Base-by-base conservation (phyloP, 2,797 vertebrate species). In the Eulemur mongoz region DNA sequence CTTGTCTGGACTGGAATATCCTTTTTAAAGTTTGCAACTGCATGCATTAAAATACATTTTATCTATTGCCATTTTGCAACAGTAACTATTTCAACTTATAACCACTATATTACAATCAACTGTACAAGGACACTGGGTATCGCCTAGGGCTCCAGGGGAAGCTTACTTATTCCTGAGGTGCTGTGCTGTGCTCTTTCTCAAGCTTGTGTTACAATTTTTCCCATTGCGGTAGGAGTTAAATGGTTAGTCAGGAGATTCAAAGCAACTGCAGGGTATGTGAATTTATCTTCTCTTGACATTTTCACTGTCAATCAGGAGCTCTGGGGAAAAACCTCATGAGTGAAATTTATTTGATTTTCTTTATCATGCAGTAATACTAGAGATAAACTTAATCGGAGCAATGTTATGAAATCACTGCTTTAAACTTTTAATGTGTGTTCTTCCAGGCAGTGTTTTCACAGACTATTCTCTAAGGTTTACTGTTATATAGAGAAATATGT, bases 271-370 rank as follows among this genome's bases (percentile, higher is more conserved):
- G 89, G 45, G 12, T 43, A 48, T 32, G 13, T 3, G 20, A 50
- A 79, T 81, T 86, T 32, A 89, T 96, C 87, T 93, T 81, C 59
- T 88, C 75, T 25, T 70, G 48, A 73, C 86, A 63, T 84, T 95
- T 97, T 75, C 85, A 87, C 81, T 93, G 13, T 95, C 78, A 96
- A 15, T 95, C 88, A 86, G 69, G 25, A 69, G 78, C 76, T 73
- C 95, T 96, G 85, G 48, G 84, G 76, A 54, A 70, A 96, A 97
- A 54, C 45, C 92, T 96, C 73, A 32, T 30, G 73, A 97, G 81
- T 86, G 57, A 93, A 93, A 93, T 97, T 75, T 93, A 95, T 97
- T 96, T 96, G 85, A 96, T 95, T 97, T 97, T 93, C 93, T 96
- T 97, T 97, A 96, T 95, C 94, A 94, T 73, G 63, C 61, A 82